Percentiles rank a stretch among this genome's conserved stretches.
phyloP scores from a whole-genome alignment of 2,113 vertebrate genomes.

The Embiotoca jacksoni region DNA sequence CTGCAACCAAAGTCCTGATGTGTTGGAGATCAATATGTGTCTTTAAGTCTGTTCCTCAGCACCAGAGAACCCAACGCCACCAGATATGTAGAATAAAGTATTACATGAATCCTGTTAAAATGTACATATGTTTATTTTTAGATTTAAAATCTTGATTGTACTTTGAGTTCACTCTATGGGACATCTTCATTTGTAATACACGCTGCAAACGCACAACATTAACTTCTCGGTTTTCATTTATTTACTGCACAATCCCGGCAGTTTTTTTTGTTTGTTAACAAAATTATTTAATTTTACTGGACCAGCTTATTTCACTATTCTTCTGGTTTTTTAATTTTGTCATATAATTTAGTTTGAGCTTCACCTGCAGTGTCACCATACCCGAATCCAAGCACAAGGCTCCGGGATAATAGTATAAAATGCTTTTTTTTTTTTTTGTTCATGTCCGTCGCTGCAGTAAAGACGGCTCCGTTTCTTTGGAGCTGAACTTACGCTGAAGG shows the following conservation, averaged over 20 bases:
- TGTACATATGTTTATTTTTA: conserved; percentile 78
- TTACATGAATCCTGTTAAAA: conserved; percentile 64
- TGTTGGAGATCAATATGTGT: conserved; percentile 59
- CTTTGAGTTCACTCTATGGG: conserved; percentile 18
- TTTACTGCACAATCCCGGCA: not conserved
- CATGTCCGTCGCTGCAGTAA: conserved; percentile 9
- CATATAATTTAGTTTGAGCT: not conserved
- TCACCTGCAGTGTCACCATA: not conserved
- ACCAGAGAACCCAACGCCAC: conserved; percentile 61
- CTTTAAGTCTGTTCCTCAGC: conserved; percentile 55
- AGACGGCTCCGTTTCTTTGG: not conserved
- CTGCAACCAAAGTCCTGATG: conserved; percentile 56
- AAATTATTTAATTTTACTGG: not conserved
- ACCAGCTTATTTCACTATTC: not conserved
- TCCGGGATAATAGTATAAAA: not conserved
- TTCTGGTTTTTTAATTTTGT: not conserved
- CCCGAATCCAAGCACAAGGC: not conserved
- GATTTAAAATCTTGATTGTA: conserved; percentile 40
- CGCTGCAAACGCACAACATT: conserved; percentile 5
- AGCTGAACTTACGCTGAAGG: not conserved
- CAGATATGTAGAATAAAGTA: conserved; percentile 68
- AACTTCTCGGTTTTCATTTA: not conserved
- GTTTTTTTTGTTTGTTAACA: not conserved
- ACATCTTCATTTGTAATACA: conserved; percentile 27
- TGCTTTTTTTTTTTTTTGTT: not conserved